Evolutionary conservation across 2,888 invertebrate genomes (phyloP), one percentile per base, ranked within the genome.

Genomic region (Nebria brevicollis): DNA sequence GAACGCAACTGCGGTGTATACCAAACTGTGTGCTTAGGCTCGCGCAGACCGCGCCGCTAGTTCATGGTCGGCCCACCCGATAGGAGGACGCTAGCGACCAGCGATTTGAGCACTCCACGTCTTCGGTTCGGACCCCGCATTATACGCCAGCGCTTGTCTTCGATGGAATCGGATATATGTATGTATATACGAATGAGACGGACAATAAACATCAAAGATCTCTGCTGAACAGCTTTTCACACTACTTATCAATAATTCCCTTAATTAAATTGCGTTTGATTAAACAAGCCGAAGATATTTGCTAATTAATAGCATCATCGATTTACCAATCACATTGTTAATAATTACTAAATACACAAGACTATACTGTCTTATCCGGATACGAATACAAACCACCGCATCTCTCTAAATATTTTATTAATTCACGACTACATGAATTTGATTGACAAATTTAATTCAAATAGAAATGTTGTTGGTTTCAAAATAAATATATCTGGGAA

Each of bases 1-100:
- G 84, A 83, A 84, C 85, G 85, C 85, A 85, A 87, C 87, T 87
- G 87, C 87, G 84, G 87, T 87, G 87, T 88, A 86, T 86, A 86
- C 84, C 66, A 25, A 77, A 83, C 83, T 73, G 82, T 77, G 80
- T 75, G 83, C 80, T 82, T 80, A 80, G 83, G 72, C 77, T 76
- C 68, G 82, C 83, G 83, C 83, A 84, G 85, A 85, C 85, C 85
- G 86, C 84, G 82, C 66, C 76, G 25, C 43, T 84, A 84, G 85
- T 86, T 84, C 83, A 66, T 65, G 26, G 72, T 66, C 66, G 80
- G 13, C 76, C 81, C 81, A 65, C 83, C 85, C 78, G 64, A 34
- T 42, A 15, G 34, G n/a, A 74, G 43, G 85, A 84, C 86, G 85
- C 85, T 84, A 86, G 82, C 80, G 82, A 66, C 77, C 83, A 84